Evolutionary conservation across 2,113 vertebrate species (phyloP), one percentile per base, ranked within the genome.

Genomic region (Mesembrinibis cayennensis): DNA sequence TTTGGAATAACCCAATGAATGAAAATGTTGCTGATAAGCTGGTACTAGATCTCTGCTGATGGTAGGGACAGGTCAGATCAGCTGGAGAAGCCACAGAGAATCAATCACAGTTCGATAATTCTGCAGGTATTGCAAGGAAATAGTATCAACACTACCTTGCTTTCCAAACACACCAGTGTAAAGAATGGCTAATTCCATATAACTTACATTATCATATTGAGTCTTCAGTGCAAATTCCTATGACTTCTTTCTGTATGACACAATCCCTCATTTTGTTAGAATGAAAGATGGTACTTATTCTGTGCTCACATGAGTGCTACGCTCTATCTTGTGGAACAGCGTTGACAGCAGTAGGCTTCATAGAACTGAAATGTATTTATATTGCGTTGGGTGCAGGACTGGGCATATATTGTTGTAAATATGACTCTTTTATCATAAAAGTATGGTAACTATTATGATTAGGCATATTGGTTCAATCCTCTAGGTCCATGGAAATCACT

Each of bases 271-370:
- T 3, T 72, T 18, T 55, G 6, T n/a, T 30, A 16, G 11, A 53
- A 82, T 27, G 19, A 71, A 42, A 38, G 17, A 42, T 2, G 1
- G 6, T 30, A 12, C 2, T 67, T 34, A 6, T 4, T 88, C 40
- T 53, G 10, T 34, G 6, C 17, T 16, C 11, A 16, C 2, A 1
- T 3, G 8, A 49, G 30, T 36, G 18, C 19, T 71, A 5, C 0
- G 0, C 25, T 67, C 7, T 72, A 0, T 17, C 20, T 70, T 69
- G 23, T 16, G 25, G 8, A 56, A 22, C 38, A 52, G 2, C 7
- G 5, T 2, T 17, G 42, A 11, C 26, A 65, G 13, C 25, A 45
- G 10, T 8, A 47, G 17, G 25, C 7, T 76, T 76, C 19, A 23
- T 1, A 69, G 49, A 47, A 50, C 7, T 85, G 30, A 47, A 66